Conservation (phyloP, 2,113 vertebrate species). For the Tetrax tetrax region DNA sequence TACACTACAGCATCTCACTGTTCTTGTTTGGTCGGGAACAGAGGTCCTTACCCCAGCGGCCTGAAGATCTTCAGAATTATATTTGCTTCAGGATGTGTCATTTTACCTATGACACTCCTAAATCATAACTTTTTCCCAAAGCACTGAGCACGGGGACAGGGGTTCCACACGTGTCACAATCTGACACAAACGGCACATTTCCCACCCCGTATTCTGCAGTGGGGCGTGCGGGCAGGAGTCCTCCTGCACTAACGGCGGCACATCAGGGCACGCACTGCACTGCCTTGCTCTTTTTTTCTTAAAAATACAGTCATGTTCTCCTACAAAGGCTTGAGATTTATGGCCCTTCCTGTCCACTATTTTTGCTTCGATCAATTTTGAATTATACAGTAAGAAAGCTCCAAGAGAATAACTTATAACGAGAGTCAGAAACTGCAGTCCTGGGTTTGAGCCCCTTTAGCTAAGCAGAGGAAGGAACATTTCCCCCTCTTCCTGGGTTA, state of each 20-base stretch:
- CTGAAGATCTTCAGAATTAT: background rate
- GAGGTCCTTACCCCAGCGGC: no score
- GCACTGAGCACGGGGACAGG: background rate
- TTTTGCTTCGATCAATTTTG: background rate
- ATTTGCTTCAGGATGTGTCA: background rate
- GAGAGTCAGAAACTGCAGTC: background rate
- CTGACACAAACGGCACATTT: accelerated
- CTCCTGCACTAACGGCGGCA: background rate
- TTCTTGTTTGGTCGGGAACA: background rate
- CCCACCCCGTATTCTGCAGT: background rate
- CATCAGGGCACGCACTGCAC: background rate
- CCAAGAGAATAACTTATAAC: background rate
- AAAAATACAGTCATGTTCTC: background rate
- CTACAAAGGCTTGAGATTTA: slow-evolving; percentile 6
- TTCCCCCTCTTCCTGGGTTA: background rate
- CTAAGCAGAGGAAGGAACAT: background rate
- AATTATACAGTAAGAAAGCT: background rate
- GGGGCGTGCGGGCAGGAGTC: accelerated
- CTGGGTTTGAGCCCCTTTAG: background rate
- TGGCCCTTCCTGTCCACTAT: background rate
- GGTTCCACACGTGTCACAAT: accelerated
- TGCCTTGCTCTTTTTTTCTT: background rate
- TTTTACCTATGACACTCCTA: background rate
- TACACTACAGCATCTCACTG: background rate
- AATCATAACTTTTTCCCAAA: background rate